Evolutionary conservation across 2,888 invertebrate species (phyloP), one percentile per base, ranked within the genome.

Genomic region (Leptinotarsa rubiginosa): DNA sequence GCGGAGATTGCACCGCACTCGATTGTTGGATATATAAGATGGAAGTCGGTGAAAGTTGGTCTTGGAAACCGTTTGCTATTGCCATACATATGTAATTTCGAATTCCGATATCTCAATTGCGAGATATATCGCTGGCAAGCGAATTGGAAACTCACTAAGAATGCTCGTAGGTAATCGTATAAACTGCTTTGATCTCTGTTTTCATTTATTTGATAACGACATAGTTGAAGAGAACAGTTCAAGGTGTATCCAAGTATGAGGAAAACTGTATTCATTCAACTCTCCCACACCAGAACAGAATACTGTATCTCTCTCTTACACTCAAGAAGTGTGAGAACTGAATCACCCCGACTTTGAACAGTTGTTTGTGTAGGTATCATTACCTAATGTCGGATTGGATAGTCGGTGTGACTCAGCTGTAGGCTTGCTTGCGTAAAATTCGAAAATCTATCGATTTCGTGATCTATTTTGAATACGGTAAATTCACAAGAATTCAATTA

Each of bases 1-100:
- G 54, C 5, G 62, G 70, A 75, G 62, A 69, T 71, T 69, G 70
- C 71, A 74, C 65, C 62, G 59, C 62, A 64, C 70, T 67, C 59
- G 54, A 65, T 70, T 12, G 70, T 31, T 62, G n/a, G n/a, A 62
- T 62, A 41, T 41, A 41, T 62, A n/a, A 16, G 16, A 62, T 41
- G 62, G 31, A 62, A 31, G 16, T 31, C 5, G 13, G 62, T 13
- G 16, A 31, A n/a, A 41, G 41, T 62, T 62, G 62, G 31, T 62
- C 18, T 31, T 25, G 16, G n/a, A n/a, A 62, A 31, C 13, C 31
- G 62, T 41, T 62, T 16, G 7, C 41, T 12, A 4, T 41, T 41
- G 31, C 62, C 41, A 41, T 62, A 41, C 31, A 31, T 62, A 62
- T 16, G 62, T 25, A 16, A 62, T 62, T 25, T 62, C n/a, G 62